Base-by-base conservation (phyloP, 1,140 invertebrate genomes). In the Dermatophagoides farinae region DNA sequence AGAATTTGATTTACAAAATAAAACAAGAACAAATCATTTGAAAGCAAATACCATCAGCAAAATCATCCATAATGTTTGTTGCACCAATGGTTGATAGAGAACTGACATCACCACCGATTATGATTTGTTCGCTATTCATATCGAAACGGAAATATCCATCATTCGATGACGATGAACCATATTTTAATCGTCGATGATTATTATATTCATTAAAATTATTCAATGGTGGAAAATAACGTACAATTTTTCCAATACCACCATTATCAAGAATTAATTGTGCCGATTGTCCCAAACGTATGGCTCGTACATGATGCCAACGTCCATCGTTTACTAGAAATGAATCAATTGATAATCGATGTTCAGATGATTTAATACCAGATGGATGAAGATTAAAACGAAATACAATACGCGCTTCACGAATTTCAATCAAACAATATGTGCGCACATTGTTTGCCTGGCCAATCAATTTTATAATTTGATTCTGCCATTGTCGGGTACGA, bases 341-440 rank as follows among this genome's bases (percentile, higher is more conserved):
- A 59, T 83, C 86, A 10, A 97, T 74, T 82, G 87, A 89, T 58
- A 96, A 81, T 69, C 88, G 84, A 67, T 81, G 79, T 71, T 93
- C 86, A 72, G 90, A 85, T 9, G 85, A 85, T 44, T 55, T 55
- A 49, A 61, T 60, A 62, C 86, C 77, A 63, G 88, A 72, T 22
- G 86, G 90, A 69, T 95, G 93, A 11, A 96, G 71, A 72, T 96
- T 95, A 70, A 86, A 97, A 55, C 86, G 78, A 76, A 92, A 92
- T 65, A 87, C 82, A 20, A 96, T 73, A 61, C 83, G 78, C 39
- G 85, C 84, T 68, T 92, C 86, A 73, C 89, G 87, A 47, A 93
- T 81, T 78, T 95, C 89, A 37, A 96, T 74, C 57, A 93, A 89
- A 11, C 87, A 88, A 69, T 92, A 95, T 73, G 95, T 88, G 39